Evolutionary conservation across 2,113 vertebrate genomes (phyloP), one percentile per base, ranked within the genome.

Genomic region (Myotis lucifugus): DNA sequence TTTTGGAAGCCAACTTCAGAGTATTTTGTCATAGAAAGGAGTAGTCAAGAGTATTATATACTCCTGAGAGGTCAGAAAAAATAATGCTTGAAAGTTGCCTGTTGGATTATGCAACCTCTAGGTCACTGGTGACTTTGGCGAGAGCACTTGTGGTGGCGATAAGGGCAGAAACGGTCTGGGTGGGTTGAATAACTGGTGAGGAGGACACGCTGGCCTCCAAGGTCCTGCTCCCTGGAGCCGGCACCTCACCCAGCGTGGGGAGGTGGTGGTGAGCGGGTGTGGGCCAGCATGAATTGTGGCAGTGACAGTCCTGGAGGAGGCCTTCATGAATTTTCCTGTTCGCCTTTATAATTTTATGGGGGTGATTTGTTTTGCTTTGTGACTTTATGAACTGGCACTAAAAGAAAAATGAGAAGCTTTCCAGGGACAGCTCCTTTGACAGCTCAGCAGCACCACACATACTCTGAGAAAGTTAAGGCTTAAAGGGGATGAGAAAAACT

Each of bases 291-390:
- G 74, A 92, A 34, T 40, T 73, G 34, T 84, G 52, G 70, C 66
- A 18, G 67, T 70, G 64, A 61, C 0, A 0, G 29, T 25, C 72
- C 52, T 34, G 54, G 37, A 92, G 61, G 82, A 94, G 77, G 73
- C 27, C 74, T 34, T 78, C 69, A 27, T 88, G 74, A 88, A 94
- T 96, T 91, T 90, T 90, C 54, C 77, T 92, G 61, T 23, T 92
- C 1, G 6, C 73, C n/a, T 48, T 95, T 93, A 76, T 88, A 61
- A 72, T 93, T 97, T 97, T 95, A 96, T 93, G 85, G 92, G n/a
- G 79, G 74, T 95, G 85, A 96, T 96, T 96, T 97, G 85, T 96
- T 97, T 96, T 97, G 92, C 54, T 94, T 96, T 96, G 95, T 88
- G 95, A 83, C 88, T 96, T 95, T 94, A 96, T 96, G 95, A 95